phyloP scores from a whole-genome alignment of 2,113 vertebrate genomes.

The Leptocoma aspasia region DNA sequence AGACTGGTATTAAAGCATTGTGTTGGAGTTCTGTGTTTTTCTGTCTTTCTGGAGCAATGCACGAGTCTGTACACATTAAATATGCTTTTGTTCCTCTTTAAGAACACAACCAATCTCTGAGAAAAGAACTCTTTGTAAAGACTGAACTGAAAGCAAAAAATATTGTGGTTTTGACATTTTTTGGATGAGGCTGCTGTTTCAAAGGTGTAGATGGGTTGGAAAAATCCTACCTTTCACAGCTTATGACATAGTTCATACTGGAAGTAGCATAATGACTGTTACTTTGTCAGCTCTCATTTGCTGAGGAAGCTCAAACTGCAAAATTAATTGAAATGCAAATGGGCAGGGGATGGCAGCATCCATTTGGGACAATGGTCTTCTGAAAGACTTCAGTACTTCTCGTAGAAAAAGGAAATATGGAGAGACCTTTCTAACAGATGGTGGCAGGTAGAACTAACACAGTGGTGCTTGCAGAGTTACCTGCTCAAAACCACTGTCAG shows the following conservation, averaged over 20 bases:
- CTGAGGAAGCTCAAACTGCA: background rate
- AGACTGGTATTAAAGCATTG: conserved; percentile 36
- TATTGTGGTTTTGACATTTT: background rate
- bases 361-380: background rate
- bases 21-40: background rate
- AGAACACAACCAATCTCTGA: background rate
- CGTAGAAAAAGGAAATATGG: background rate
- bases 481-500: background rate
- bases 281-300: conserved; percentile 28
- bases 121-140: conserved; percentile 46
- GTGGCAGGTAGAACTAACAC: background rate
- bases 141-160: conserved; percentile 30
- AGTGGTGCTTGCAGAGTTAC: background rate
- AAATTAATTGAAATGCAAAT: conserved; percentile 27
- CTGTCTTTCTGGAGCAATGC: background rate
- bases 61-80: background rate
- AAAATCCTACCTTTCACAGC: conserved; percentile 20
- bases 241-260: background rate
- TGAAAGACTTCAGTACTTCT: background rate
- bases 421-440: background rate
- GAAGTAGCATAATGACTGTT: background rate
- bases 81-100: conserved; percentile 6
- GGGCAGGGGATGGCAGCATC: background rate
- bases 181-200: background rate
- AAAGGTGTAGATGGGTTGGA: background rate